These are phyloP conservation scores for Saxicola maurus DNA, from an alignment of 2,797 vertebrate genomes.

Conservation along the genomic window DNA sequence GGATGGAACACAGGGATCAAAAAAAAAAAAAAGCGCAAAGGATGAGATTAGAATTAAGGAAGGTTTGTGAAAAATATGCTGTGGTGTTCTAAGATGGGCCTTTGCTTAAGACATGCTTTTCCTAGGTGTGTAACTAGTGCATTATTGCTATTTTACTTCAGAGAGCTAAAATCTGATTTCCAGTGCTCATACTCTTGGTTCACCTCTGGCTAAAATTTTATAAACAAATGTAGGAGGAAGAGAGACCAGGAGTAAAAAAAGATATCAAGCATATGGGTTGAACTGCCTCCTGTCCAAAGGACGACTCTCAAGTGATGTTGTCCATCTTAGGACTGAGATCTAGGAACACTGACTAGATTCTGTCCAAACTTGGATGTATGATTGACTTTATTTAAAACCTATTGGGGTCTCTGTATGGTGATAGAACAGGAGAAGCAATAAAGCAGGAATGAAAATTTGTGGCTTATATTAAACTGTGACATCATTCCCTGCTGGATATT, in stretches of 20 bases:
- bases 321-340: neutral
- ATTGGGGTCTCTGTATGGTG: neutral
- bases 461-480: neutral
- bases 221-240: neutral
- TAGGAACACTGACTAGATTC: neutral
- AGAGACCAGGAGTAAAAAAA: neutral
- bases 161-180: neutral
- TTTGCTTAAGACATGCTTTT: neutral
- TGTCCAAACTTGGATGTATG: neutral
- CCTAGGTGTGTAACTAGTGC: neutral
- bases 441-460: neutral
- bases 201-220: neutral
- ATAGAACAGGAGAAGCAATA: neutral
- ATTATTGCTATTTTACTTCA: neutral
- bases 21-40: neutral
- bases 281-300: neutral
- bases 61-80: neutral
- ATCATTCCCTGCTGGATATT: neutral
- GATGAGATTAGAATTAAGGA: neutral
- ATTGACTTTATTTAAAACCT: neutral
- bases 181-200: neutral
- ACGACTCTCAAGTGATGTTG: neutral
- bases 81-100: neutral
- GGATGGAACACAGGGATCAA: neutral
- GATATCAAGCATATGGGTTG: neutral